Base-by-base conservation (phyloP, 1,140 invertebrate species). In the Diorhabda carinulata region DNA sequence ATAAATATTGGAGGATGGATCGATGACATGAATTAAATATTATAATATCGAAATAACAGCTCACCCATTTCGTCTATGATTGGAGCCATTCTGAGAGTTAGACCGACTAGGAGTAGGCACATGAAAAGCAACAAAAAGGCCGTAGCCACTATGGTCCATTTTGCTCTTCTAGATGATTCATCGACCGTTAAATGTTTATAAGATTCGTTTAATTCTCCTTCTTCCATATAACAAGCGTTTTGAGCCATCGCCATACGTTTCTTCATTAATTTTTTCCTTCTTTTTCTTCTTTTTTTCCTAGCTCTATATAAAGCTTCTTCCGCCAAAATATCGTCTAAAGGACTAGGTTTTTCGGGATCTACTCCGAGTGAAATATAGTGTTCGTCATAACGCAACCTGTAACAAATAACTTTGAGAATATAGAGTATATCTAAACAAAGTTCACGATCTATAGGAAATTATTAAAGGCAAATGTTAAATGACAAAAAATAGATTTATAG, bases 31-130 rank as follows among this genome's bases (percentile, higher is more conserved):
- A 56, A 56, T 56, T 6, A 56, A 56, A 56, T 56, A 7, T 56
- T 56, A n/a, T 56, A 56, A n/a, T 6, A 56, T 25, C 25, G 25
- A 25, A 25, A 25, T 25, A 25, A 25, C 25, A 25, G 8, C 91
- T 91, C 81, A 96, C 93, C 93, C 89, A 96, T 93, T 78, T 95
- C 92, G 78, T 96, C 94, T 73, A 96, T 96, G 63, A 96, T 89
- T 2, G 94, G 94, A 3, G 93, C 93, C 91, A 96, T 94, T 47
- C 93, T 83, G 3, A 96, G 83, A 0, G 93, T 96, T 56, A 95
- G 89, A 2, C 93, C 93, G n/a, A 96, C 93, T 25, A 95, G 83
- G 64, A 95, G 84, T 70, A 96, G 86, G 77, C 93, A 94, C 84
- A 95, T 92, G 70, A 93, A 88, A 9, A 95, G 86, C 47, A 96